Conservation (phyloP, 2,888 invertebrate species). For the Diarsia brunnea region DNA sequence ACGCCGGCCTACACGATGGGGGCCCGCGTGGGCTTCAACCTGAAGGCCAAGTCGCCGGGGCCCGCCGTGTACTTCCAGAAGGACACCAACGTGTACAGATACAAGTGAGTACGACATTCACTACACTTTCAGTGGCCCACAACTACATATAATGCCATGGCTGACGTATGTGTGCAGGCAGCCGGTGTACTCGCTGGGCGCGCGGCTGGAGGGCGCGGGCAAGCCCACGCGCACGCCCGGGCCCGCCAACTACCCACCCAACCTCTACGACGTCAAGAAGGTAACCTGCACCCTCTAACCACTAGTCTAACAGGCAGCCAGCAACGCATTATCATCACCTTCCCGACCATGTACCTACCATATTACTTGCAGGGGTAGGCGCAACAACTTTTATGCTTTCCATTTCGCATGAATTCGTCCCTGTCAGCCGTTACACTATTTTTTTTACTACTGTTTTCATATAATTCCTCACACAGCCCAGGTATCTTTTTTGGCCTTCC, state of each 20-base stretch:
- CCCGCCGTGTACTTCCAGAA: conserved; percentile 90
- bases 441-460: neutral
- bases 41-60: conserved; percentile 85
- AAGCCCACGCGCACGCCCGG: conserved; percentile 80
- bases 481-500: neutral
- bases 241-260: conserved; percentile 87
- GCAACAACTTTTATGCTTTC: neutral
- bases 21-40: conserved; percentile 78
- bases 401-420: neutral
- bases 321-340: neutral
- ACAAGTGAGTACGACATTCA: conserved; percentile 71
- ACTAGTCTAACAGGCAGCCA: neutral
- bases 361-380: neutral
- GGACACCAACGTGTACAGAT: conserved; percentile 81
- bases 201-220: conserved; percentile 78
- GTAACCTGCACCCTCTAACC: conserved; percentile 54
- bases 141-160: too few relatives aligned
- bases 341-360: neutral
- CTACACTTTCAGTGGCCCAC: neutral
- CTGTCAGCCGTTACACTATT: neutral
- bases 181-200: conserved; percentile 85
- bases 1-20: conserved; percentile 86
- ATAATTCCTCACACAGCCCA: neutral
- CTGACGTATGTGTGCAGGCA: conserved; percentile 63
- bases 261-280: conserved; percentile 85